Evolutionary conservation across 2,797 vertebrate genomes (phyloP).

Genomic region (Neosalanx taihuensis): DNA sequence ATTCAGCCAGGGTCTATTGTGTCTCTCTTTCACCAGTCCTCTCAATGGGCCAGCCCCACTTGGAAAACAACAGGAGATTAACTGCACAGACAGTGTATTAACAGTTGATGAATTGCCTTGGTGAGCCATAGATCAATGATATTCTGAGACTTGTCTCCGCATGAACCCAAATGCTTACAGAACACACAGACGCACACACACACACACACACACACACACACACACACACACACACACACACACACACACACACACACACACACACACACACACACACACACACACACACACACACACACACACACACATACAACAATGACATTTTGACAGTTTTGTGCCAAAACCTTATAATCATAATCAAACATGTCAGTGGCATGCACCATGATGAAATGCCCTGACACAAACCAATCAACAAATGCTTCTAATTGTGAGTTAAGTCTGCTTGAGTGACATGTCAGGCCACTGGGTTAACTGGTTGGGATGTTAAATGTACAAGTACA

Average conservation of each 20-base stretch:
- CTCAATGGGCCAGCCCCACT: slow-evolving; percentile 57
- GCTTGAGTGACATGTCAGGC: background rate
- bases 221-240: background rate
- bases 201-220: background rate
- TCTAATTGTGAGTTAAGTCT: background rate
- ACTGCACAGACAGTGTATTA: slow-evolving; percentile 65
- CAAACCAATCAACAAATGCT: background rate
- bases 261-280: too few relatives aligned
- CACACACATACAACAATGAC: background rate
- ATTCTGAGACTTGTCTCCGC: slow-evolving; percentile 6
- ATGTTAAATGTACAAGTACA: background rate
- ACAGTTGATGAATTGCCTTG: slow-evolving; percentile 56
- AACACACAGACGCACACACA: background rate
- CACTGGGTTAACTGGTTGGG: slow-evolving; percentile 5
- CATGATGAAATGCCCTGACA: background rate
- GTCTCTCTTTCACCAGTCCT: slow-evolving; percentile 47
- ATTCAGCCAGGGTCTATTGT: slow-evolving; percentile 58
- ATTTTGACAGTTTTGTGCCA: background rate
- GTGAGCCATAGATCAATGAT: slow-evolving; percentile 47
- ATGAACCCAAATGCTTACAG: background rate
- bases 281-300: background rate
- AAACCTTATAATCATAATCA: background rate
- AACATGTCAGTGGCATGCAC: background rate
- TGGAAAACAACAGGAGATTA: slow-evolving; percentile 67
- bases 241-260: too few relatives aligned